These are phyloP conservation scores for Ia io DNA, from an alignment of 2,113 vertebrate species.

Conservation along the genomic window DNA sequence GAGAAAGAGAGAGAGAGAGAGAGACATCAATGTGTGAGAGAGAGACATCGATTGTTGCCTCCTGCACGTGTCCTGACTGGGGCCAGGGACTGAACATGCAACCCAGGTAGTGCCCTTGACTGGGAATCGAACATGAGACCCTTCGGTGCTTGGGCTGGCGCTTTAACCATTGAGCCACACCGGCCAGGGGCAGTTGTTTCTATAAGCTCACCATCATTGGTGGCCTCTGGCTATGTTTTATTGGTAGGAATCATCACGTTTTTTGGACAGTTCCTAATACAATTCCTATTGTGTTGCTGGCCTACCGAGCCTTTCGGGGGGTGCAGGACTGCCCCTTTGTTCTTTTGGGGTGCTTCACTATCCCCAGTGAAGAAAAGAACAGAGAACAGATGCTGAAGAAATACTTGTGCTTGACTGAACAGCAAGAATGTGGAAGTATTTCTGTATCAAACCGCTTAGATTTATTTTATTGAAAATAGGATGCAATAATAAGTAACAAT, in stretches of 20 bases:
- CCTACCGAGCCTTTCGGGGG: background rate
- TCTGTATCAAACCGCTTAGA: background rate
- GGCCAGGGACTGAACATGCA: too few relatives aligned
- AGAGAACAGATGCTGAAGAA: background rate
- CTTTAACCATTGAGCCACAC: too few relatives aligned
- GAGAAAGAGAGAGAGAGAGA: too few relatives aligned
- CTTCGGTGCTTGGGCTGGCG: too few relatives aligned
- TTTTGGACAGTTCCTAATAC: background rate
- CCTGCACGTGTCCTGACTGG: too few relatives aligned
- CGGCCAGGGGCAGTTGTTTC: too few relatives aligned
- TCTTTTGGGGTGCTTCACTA: fast-evolving
- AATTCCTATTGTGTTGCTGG: background rate
- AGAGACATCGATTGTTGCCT: too few relatives aligned
- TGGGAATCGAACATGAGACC: too few relatives aligned
- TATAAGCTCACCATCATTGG: background rate
- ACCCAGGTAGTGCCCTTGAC: too few relatives aligned
- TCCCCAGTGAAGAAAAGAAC: background rate
- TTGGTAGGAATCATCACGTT: background rate
- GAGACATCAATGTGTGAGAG: too few relatives aligned
- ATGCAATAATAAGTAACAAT: background rate
- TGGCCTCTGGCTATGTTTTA: background rate
- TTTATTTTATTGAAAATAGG: background rate
- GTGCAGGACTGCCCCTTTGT: background rate
- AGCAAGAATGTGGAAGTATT: background rate
- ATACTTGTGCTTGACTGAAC: background rate